phyloP scores from a whole-genome alignment of 1,140 invertebrate species.

The Bombus fervidus region DNA sequence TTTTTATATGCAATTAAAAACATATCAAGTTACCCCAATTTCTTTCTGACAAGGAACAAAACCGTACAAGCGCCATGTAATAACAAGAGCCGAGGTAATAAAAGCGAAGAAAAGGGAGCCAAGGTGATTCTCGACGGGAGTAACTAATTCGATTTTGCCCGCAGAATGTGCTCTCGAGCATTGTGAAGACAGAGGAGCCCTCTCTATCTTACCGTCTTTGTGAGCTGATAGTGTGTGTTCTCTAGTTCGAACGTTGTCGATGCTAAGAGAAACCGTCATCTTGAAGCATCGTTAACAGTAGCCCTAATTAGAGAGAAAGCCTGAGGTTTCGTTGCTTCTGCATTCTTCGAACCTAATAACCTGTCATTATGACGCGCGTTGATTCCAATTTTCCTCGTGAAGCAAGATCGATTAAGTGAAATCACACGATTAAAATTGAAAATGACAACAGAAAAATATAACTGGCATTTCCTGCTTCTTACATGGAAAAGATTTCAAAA shows the following conservation, averaged over 20 bases:
- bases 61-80: neutral
- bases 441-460: no score
- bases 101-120: neutral
- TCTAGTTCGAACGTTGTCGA: constrained; percentile 11
- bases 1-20: neutral
- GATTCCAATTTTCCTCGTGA: neutral
- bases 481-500: no score
- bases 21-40: neutral
- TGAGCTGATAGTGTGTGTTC: neutral
- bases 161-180: constrained; percentile 19
- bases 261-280: constrained; percentile 17
- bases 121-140: neutral
- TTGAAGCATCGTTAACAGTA: constrained; percentile 45
- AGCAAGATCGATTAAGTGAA: neutral
- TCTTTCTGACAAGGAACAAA: neutral
- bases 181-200: neutral
- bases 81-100: neutral
- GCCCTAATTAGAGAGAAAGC: neutral
- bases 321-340: no score
- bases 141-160: constrained; percentile 48
- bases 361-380: neutral
- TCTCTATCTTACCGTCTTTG: constrained; percentile 26
- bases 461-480: no score
- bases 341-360: neutral
- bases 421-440: neutral